Conservation (phyloP, 2,797 vertebrate species). For the Cynopterus sphinx region DNA sequence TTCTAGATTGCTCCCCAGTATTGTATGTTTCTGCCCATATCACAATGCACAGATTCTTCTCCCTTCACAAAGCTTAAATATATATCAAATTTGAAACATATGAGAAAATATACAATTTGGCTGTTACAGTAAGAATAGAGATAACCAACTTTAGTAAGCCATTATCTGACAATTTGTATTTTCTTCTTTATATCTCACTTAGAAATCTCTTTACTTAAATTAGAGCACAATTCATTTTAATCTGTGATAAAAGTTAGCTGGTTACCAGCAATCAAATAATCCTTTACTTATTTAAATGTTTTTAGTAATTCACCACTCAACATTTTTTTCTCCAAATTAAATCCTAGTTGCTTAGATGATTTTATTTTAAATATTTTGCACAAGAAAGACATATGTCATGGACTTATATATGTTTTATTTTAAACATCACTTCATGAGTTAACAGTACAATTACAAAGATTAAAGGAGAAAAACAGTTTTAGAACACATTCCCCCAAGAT, state of each 20-base stretch:
- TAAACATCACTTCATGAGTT: conserved; percentile 33
- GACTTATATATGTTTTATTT: background rate
- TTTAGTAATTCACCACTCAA: conserved; percentile 48
- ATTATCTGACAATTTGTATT: conserved; percentile 33
- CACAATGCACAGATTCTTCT: background rate
- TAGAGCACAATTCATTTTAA: conserved; percentile 40
- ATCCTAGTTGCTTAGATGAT: conserved; percentile 16
- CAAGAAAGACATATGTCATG: conserved; percentile 38
- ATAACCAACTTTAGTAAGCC: conserved; percentile 30
- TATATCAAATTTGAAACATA: conserved; percentile 3
- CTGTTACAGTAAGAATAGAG: background rate
- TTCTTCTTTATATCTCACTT: conserved; percentile 15
- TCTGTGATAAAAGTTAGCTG: conserved; percentile 46
- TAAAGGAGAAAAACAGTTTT: conserved; percentile 69
- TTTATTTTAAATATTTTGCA: background rate
- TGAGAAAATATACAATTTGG: background rate
- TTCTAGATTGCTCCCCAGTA: background rate
- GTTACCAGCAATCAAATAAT: background rate
- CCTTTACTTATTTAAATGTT: conserved; percentile 32
- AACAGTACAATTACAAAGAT: conserved; percentile 60
- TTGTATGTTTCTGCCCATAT: background rate
- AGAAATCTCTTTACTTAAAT: conserved; percentile 30
- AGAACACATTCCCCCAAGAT: conserved; percentile 55
- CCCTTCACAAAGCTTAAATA: conserved; percentile 28
- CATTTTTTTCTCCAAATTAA: conserved; percentile 13